A percentile compares a stretch with the other conserved stretches of the same genome.
Evolutionary conservation across 2,888 invertebrate genomes (phyloP).

Genomic region (Plagodis dolabraria): DNA sequence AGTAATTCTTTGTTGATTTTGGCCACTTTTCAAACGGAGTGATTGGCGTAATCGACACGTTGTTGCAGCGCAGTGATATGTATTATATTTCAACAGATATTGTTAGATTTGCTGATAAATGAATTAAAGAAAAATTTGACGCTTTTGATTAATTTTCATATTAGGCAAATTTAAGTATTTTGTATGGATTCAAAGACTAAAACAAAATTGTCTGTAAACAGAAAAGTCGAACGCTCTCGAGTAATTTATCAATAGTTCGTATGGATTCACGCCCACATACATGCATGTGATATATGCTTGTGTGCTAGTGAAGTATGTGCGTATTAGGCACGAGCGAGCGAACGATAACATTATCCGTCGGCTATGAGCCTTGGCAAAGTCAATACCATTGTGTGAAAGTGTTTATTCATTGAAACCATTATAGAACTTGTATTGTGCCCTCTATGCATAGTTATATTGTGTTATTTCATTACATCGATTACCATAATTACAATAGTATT

Average conservation of each 20-base stretch:
- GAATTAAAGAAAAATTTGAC: no score
- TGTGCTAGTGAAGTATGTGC: background rate
- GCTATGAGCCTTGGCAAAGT: slow-evolving; percentile 4
- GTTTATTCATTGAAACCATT: slow-evolving; percentile 20
- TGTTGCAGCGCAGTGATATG: no score
- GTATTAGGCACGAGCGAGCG: background rate
- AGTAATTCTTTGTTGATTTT: no score
- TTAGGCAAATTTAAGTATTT: no score
- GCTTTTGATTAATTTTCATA: no score
- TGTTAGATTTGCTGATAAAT: no score
- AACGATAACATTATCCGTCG: slow-evolving; percentile 13
- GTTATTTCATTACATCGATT: background rate
- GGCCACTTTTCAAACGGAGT: no score
- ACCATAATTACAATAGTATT: background rate
- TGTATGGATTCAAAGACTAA: no score
- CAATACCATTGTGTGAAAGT: slow-evolving; percentile 27
- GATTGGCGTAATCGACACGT: no score
- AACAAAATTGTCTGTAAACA: background rate
- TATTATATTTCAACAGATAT: no score
- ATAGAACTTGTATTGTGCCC: slow-evolving; percentile 14
- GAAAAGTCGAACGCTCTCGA: slow-evolving; percentile 46
- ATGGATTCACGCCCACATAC: slow-evolving; percentile 32
- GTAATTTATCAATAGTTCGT: slow-evolving; percentile 38
- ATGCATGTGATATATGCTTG: background rate
- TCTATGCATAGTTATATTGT: background rate